These are phyloP conservation scores for Drosophila paulistorum DNA, from an alignment of 1,140 invertebrate genomes.

Conservation along the genomic window DNA sequence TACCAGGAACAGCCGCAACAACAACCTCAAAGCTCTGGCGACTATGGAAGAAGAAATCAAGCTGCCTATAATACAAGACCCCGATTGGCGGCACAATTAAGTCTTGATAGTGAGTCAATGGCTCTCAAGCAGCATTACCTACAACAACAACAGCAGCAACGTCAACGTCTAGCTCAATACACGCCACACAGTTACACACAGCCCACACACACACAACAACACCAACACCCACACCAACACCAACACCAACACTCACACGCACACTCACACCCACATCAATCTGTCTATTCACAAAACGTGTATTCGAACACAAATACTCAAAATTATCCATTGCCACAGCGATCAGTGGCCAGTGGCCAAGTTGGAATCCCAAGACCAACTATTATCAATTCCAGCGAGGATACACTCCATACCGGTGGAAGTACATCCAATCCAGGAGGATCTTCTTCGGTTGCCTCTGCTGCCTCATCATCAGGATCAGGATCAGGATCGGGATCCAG, in stretches of 20 bases:
- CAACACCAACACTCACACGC: neutral
- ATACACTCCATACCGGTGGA: conserved; percentile 48
- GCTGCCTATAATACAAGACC: conserved; percentile 10
- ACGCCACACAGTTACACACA: conserved; percentile 19
- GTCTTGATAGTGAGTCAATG: conserved; percentile 45
- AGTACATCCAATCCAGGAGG: conserved; percentile 24
- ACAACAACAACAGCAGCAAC: conserved; percentile 20
- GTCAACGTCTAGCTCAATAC: conserved; percentile 28
- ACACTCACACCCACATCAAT: conserved; percentile 7
- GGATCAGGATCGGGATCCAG: neutral
- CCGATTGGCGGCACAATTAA: conserved; percentile 28
- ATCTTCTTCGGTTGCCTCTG: neutral
- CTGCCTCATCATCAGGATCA: conserved; percentile 12
- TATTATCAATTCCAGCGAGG: conserved; percentile 65
- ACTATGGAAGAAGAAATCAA: neutral
- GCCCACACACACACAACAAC: neutral
- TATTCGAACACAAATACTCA: neutral
- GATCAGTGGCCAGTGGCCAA: neutral
- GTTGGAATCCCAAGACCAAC: conserved; percentile 13
- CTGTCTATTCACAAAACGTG: neutral
- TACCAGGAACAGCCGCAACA: neutral
- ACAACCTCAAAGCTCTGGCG: neutral
- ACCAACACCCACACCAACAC: conserved; percentile 11
- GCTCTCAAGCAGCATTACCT: conserved; percentile 51
- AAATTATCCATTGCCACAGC: neutral